Conservation (phyloP, 2,888 invertebrate species). For the Cheilosia pagana region DNA sequence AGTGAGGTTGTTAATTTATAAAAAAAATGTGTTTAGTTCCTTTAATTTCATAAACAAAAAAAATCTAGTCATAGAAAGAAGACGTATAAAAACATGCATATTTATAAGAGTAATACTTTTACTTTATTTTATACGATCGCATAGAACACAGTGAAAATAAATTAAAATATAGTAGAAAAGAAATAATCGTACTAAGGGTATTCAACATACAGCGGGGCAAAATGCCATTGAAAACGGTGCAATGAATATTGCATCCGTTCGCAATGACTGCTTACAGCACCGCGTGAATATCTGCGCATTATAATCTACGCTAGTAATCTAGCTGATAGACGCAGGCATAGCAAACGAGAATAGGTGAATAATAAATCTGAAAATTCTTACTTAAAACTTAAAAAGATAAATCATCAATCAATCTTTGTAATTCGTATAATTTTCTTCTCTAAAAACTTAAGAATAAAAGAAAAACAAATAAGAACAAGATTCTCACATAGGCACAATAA, state of each 20-base stretch:
- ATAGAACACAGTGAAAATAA: slow-evolving; percentile 27
- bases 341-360: slow-evolving; percentile 28
- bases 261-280: too few relatives aligned
- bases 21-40: slow-evolving; percentile 45
- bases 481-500: slow-evolving; percentile 57
- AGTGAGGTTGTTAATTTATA: slow-evolving; percentile 42
- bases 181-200: too few relatives aligned
- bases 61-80: slow-evolving; percentile 57
- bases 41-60: slow-evolving; percentile 47
- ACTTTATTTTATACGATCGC: slow-evolving; percentile 60
- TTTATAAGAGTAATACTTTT: slow-evolving; percentile 47
- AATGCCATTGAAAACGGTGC: too few relatives aligned
- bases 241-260: too few relatives aligned
- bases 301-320: slow-evolving; percentile 19
- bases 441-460: slow-evolving; percentile 5
- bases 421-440: slow-evolving; percentile 7
- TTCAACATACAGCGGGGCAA: too few relatives aligned
- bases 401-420: slow-evolving; percentile 16
- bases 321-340: slow-evolving; percentile 32
- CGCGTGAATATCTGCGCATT: too few relatives aligned
- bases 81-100: slow-evolving; percentile 22
- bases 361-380: slow-evolving; percentile 17
- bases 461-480: slow-evolving; percentile 24
- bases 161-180: too few relatives aligned
- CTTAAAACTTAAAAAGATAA: slow-evolving; percentile 16